These are phyloP conservation scores for Dipus sagitta DNA, from an alignment of 2,797 vertebrate genomes.

Conservation along the genomic window DNA sequence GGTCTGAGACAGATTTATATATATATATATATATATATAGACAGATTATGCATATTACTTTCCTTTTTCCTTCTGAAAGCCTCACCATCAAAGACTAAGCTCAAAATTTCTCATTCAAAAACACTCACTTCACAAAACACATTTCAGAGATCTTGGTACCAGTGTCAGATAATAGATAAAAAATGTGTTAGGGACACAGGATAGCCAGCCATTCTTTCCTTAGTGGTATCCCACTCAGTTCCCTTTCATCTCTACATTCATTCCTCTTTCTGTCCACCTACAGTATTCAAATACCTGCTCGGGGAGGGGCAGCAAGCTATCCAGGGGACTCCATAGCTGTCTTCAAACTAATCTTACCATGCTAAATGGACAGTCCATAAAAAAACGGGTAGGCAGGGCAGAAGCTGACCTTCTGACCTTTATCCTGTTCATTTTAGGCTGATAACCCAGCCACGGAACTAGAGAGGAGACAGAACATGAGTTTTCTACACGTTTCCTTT, in stretches of 20 bases:
- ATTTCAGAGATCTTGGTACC: constrained; percentile 4
- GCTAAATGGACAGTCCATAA: too few species aligned
- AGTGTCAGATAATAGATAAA: neutral
- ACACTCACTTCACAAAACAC: constrained; percentile 34
- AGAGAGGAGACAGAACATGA: neutral
- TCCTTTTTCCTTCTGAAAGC: constrained; percentile 42
- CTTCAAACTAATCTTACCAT: too few species aligned
- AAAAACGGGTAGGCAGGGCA: neutral
- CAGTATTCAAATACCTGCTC: neutral
- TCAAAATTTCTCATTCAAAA: constrained; percentile 54
- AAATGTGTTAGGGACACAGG: neutral
- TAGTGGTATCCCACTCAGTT: neutral
- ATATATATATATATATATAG: too few species aligned
- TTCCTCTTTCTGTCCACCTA: neutral
- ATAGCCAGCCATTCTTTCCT: neutral
- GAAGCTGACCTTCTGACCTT: neutral
- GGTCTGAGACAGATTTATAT: constrained; percentile 49
- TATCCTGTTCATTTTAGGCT: neutral
- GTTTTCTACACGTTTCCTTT: neutral
- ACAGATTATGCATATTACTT: constrained; percentile 23
- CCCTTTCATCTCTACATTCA: neutral
- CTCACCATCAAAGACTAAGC: neutral
- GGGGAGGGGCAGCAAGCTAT: neutral
- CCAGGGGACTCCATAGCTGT: too few species aligned
- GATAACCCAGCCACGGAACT: neutral